Percentiles rank a stretch among this genome's conserved stretches.
Conservation (phyloP, 2,797 vertebrate genomes). For the Masticophis lateralis region DNA sequence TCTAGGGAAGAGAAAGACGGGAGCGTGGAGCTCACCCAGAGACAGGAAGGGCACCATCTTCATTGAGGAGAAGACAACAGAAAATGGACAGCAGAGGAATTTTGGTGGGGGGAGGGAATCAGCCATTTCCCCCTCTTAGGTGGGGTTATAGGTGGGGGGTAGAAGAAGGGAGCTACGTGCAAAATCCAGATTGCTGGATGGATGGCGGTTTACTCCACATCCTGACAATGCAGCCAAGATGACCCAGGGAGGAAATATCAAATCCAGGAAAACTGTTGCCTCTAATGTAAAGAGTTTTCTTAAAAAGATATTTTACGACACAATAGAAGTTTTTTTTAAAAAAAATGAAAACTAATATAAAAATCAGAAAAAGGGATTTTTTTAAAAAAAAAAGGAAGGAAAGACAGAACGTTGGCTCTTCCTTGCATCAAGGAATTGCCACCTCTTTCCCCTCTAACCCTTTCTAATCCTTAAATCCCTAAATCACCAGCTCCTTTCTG, state of each 20-base stretch:
- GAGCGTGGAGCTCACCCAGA: background rate
- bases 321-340: too few relatives aligned
- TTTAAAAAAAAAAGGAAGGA: background rate
- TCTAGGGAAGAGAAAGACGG: constrained; percentile 66
- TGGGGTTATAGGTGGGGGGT: background rate
- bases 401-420: background rate
- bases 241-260: too few relatives aligned
- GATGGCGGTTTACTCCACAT: background rate
- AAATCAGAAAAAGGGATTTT: background rate
- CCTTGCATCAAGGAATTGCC: background rate
- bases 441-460: background rate
- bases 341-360: background rate
- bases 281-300: background rate
- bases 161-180: too few relatives aligned
- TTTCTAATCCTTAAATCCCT: background rate
- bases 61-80: background rate
- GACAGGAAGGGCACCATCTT: background rate
- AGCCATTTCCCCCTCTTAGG: background rate
- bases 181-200: too few relatives aligned
- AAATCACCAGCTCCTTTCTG: background rate
- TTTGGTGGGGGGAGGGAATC: background rate
- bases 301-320: background rate
- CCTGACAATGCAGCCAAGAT: background rate
- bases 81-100: background rate
- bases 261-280: background rate